Percentiles rank a stretch among this genome's conserved stretches.
Evolutionary conservation across 2,113 vertebrate species (phyloP).

Genomic region (Myiozetetes cayanensis): DNA sequence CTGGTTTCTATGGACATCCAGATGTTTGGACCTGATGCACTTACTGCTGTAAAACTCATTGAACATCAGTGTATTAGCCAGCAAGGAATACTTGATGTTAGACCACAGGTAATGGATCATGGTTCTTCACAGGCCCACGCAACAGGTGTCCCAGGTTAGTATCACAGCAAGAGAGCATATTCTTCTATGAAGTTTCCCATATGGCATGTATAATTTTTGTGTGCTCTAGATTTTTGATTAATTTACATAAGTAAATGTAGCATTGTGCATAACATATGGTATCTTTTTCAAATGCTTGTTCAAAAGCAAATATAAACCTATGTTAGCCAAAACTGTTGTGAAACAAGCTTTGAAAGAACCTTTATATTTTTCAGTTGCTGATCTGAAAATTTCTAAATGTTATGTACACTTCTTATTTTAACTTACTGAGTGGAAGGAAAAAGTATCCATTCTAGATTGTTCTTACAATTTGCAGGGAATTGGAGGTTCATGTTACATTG

Average conservation of each 20-base stretch:
- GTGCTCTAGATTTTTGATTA: background rate
- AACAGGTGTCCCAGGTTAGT: slow-evolving; percentile 82
- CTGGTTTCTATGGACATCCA: slow-evolving; percentile 96
- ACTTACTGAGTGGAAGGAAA: background rate
- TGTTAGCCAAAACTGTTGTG: background rate
- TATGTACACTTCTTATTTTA: background rate
- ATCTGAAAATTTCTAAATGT: background rate
- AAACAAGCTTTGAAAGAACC: background rate
- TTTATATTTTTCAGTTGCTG: background rate
- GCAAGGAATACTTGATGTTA: slow-evolving; percentile 89
- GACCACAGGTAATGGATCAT: slow-evolving; percentile 92
- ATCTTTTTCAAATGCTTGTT: background rate
- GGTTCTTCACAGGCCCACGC: slow-evolving; percentile 83
- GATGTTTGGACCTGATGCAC: slow-evolving; percentile 93
- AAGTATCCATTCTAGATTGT: background rate
- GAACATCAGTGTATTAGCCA: slow-evolving; percentile 91
- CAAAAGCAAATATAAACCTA: background rate
- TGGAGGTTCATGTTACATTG: background rate
- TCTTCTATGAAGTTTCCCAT: background rate
- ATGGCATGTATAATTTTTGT: background rate
- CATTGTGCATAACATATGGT: background rate
- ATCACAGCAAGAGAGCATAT: background rate
- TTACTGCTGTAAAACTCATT: slow-evolving; percentile 93
- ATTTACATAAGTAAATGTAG: background rate
- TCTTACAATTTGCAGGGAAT: background rate